Evolutionary conservation across 2,113 vertebrate species (phyloP).

Genomic region (Psammodynastes pulverulentus): DNA sequence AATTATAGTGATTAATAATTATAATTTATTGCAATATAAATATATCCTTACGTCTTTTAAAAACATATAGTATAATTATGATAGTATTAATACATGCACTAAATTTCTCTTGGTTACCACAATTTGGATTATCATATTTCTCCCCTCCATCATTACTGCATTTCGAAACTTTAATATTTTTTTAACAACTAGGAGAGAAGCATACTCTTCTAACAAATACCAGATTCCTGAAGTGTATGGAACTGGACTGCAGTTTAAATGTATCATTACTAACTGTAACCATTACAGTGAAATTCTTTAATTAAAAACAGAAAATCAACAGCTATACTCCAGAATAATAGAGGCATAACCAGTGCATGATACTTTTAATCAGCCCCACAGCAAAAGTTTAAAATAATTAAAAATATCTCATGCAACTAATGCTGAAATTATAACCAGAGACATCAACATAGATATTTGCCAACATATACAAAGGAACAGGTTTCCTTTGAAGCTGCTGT

Average conservation of each 20-base stretch:
- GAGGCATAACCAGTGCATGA: not conserved
- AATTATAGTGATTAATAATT: not conserved
- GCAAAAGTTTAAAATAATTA: not conserved
- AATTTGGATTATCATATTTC: not conserved
- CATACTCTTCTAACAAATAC: not conserved
- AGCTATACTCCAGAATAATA: not conserved
- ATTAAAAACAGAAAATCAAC: not conserved
- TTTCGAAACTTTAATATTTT: not conserved
- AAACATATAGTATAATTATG: not conserved
- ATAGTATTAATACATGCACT: not conserved
- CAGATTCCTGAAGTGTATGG: not conserved
- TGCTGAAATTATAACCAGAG: not conserved
- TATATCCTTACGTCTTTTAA: not conserved
- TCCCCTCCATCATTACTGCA: not conserved
- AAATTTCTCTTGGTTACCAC: not conserved
- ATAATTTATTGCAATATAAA: not conserved
- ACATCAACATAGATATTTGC: not conserved
- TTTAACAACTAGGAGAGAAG: not conserved
- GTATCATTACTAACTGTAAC: not conserved
- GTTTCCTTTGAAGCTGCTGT: not conserved
- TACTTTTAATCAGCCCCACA: not conserved
- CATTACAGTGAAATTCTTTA: not conserved
- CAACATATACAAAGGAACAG: not conserved
- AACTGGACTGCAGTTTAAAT: not conserved
- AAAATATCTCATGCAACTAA: not conserved